Percentiles rank a stretch among this genome's conserved stretches.
phyloP scores from a whole-genome alignment of 2,113 vertebrate species.

The Solenodon paradoxus region DNA sequence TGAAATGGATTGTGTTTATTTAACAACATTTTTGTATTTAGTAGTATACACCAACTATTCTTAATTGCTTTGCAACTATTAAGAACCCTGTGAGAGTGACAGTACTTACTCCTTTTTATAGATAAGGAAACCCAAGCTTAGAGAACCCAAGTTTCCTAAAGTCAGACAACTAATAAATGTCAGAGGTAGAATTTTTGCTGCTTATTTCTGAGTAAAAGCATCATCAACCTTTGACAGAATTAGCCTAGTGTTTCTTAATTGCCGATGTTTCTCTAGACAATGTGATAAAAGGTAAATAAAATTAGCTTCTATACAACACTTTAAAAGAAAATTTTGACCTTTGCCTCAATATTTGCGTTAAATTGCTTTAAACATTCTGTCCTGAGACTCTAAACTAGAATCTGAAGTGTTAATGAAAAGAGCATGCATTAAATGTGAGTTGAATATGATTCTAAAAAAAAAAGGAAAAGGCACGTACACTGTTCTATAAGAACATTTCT shows the following conservation, averaged over 20 bases:
- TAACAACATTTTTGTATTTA: too few relatives aligned
- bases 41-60: neutral
- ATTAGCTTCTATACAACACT: neutral
- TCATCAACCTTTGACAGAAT: neutral
- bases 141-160: neutral
- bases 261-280: neutral
- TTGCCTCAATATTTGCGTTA: neutral
- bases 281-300: neutral
- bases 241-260: neutral
- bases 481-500: neutral
- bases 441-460: neutral
- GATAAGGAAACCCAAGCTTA: neutral
- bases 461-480: neutral
- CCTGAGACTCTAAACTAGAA: neutral
- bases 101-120: neutral
- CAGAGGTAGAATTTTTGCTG: neutral
- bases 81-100: neutral
- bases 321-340: neutral
- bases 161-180: neutral
- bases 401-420: neutral
- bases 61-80: neutral
- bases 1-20: neutral
- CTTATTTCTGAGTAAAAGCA: neutral
- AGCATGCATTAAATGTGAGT: neutral
- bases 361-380: neutral